These are phyloP conservation scores for Drosophila pseudotalamancana DNA, from an alignment of 2,888 invertebrate species.

Conservation along the genomic window DNA sequence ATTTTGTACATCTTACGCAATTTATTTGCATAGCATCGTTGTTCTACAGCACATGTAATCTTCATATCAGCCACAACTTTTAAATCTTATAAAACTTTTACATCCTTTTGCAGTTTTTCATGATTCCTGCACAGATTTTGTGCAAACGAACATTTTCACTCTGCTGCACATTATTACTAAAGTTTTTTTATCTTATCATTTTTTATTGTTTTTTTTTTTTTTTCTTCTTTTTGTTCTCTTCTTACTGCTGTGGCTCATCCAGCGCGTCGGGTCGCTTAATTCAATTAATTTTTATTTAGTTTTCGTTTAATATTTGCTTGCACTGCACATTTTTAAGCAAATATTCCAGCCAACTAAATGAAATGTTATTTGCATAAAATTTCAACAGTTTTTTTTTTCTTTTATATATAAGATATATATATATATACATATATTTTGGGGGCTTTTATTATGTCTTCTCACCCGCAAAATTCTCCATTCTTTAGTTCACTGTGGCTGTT, in stretches of 20 bases:
- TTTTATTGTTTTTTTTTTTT: slow-evolving; percentile 11
- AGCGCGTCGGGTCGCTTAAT: slow-evolving; percentile 62
- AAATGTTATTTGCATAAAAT: slow-evolving; percentile 77
- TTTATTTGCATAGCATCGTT: slow-evolving; percentile 6
- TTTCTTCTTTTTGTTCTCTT: slow-evolving; percentile 9
- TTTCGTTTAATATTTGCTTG: slow-evolving; percentile 73
- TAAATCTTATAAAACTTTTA: slow-evolving; percentile 62
- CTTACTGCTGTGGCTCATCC: slow-evolving; percentile 29
- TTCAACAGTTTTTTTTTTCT: slow-evolving; percentile 37
- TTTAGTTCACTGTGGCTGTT: slow-evolving; percentile 3
- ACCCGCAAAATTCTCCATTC: slow-evolving; percentile 10
- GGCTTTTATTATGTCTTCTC: slow-evolving; percentile 36
- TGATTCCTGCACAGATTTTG: slow-evolving; percentile 54
- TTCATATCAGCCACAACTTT: slow-evolving; percentile 42
- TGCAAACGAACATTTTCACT: slow-evolving; percentile 60
- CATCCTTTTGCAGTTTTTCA: slow-evolving; percentile 52
- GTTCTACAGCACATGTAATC: neutral
- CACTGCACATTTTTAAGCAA: slow-evolving; percentile 72
- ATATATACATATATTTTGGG: slow-evolving; percentile 12
- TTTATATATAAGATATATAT: neutral
- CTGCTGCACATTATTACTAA: slow-evolving; percentile 60
- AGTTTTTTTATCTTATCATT: slow-evolving; percentile 25
- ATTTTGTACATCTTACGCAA: slow-evolving; percentile 23
- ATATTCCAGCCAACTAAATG: slow-evolving; percentile 70
- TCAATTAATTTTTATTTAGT: slow-evolving; percentile 78